phyloP scores from a whole-genome alignment of 2,888 invertebrate genomes.

The Drosophila melanocephala region DNA sequence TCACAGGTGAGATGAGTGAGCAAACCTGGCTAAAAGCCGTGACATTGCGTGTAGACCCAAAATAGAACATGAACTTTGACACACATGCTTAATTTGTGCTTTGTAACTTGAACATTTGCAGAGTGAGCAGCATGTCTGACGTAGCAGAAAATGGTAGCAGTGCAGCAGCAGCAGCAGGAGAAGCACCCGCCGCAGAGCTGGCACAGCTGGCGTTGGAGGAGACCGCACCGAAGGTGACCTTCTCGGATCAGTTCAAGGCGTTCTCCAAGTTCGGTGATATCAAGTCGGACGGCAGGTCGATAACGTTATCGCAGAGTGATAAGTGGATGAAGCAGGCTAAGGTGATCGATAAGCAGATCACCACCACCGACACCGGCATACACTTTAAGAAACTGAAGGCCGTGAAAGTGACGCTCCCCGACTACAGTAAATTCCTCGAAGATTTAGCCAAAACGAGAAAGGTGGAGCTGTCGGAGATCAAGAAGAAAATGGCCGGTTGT shows the following conservation, averaged over 20 bases:
- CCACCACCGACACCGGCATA: constrained; percentile 96
- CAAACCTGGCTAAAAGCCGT: not conserved
- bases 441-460: constrained; percentile 94
- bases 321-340: constrained; percentile 98
- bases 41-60: not conserved
- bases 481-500: constrained; percentile 91
- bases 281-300: constrained; percentile 93
- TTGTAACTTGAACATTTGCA: constrained; percentile 19
- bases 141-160: constrained; percentile 63
- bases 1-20: constrained; percentile 70
- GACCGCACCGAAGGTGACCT: constrained; percentile 83
- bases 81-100: not conserved
- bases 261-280: constrained; percentile 95
- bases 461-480: constrained; percentile 91
- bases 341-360: constrained; percentile 93
- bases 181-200: constrained; percentile 83
- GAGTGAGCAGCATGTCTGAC: constrained; percentile 77
- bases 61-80: not conserved
- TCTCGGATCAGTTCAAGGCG: constrained; percentile 90
- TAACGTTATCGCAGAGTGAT: constrained; percentile 95
- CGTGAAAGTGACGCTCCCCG: constrained; percentile 90
- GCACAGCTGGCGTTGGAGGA: constrained; percentile 84
- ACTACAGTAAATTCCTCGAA: constrained; percentile 94
- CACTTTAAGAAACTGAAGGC: constrained; percentile 95
- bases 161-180: constrained; percentile 61